Evolutionary conservation across 2,797 vertebrate genomes (phyloP).

Genomic region (Rhincodon typus): DNA sequence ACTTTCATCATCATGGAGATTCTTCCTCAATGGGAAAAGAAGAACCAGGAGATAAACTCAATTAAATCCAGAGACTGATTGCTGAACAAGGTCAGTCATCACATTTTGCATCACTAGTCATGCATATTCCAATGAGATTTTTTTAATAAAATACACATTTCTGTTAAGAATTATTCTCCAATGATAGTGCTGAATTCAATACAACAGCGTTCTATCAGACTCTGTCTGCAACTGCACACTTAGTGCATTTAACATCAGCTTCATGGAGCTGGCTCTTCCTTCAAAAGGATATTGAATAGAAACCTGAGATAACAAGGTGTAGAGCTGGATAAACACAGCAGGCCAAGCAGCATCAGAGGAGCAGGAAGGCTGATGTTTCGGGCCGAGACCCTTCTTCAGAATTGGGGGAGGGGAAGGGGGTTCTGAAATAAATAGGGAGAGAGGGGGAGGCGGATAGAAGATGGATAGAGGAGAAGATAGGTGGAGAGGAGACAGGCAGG

Average conservation of each 20-base stretch:
- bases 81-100: neutral
- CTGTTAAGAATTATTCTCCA: neutral
- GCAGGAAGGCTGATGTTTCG: too few species aligned
- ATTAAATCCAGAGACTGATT: neutral
- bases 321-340: too few species aligned
- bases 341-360: too few species aligned
- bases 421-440: too few species aligned
- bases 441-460: too few species aligned
- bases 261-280: neutral
- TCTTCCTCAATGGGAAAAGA: conserved; percentile 1
- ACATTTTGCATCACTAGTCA: neutral
- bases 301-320: too few species aligned
- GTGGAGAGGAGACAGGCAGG: too few species aligned
- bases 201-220: neutral
- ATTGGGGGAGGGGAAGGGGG: too few species aligned
- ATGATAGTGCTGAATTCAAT: neutral
- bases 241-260: neutral
- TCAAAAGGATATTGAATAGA: too few species aligned
- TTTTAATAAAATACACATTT: neutral
- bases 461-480: too few species aligned
- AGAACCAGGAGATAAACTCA: neutral
- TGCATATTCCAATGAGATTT: neutral
- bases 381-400: too few species aligned
- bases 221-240: neutral
- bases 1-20: conserved; percentile 16